phyloP scores from a whole-genome alignment of 2,797 vertebrate species.

The Scleropages formosus region DNA sequence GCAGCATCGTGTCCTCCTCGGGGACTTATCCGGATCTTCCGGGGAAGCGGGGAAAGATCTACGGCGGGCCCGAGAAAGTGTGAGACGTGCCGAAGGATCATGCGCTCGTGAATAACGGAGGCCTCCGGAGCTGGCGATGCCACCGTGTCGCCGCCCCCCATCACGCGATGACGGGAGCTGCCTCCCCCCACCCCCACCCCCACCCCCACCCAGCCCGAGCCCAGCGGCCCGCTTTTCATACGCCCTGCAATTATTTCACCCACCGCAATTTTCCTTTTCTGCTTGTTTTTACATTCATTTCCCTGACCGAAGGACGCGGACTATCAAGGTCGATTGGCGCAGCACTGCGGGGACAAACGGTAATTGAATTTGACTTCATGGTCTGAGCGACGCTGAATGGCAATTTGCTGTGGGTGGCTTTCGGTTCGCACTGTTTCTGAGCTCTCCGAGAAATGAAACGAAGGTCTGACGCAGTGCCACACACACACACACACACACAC shows the following conservation, averaged over 20 bases:
- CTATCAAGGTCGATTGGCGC: constrained; percentile 4
- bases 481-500: constrained; percentile 10
- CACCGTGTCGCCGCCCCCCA: background rate
- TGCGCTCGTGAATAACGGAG: no score
- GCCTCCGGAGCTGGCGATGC: no score
- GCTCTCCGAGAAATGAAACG: constrained; percentile 5
- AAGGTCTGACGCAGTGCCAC: background rate
- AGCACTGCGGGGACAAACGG: background rate
- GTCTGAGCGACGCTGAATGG: constrained; percentile 2
- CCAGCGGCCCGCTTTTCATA: background rate
- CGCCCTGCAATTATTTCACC: constrained; percentile 12
- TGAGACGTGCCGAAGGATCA: no score
- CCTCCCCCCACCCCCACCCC: no score
- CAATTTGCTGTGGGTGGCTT: constrained; percentile 16
- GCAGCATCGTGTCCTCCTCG: no score
- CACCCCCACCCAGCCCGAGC: no score
- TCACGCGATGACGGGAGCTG: background rate
- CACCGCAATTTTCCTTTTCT: constrained; percentile 1
- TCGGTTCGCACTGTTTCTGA: background rate
- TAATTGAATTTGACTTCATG: constrained; percentile 26
- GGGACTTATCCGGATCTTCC: no score
- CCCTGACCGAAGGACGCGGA: constrained; percentile 19
- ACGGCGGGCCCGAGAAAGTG: no score
- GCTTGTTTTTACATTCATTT: background rate
- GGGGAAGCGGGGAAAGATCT: no score